These are phyloP conservation scores for Epistrophe grossulariae DNA, from an alignment of 2,888 invertebrate species.

Conservation along the genomic window DNA sequence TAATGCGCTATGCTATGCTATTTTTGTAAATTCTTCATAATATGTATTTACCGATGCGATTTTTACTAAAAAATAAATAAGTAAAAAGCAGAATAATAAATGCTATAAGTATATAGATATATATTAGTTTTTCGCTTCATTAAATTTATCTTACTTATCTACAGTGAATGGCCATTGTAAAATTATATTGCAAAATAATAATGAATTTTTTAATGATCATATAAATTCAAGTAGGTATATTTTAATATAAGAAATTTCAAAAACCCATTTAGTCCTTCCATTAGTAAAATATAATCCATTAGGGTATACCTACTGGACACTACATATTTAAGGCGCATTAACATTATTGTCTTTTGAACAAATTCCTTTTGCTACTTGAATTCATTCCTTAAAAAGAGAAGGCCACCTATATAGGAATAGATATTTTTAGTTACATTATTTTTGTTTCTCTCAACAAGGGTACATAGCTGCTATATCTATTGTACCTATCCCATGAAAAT, in stretches of 20 bases:
- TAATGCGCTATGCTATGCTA: no score
- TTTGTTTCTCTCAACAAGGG: background rate
- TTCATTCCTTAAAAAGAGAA: background rate
- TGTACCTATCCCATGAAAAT: conserved; percentile 12
- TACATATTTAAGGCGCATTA: conserved; percentile 2
- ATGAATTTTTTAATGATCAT: background rate
- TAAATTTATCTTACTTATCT: background rate
- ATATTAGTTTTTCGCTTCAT: background rate
- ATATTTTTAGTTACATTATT: background rate
- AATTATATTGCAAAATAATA: background rate
- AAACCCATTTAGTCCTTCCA: conserved; percentile 1
- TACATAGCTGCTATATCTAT: background rate
- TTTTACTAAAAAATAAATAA: no score
- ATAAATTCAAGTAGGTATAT: background rate
- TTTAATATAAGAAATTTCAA: background rate
- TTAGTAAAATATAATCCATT: background rate
- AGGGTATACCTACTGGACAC: background rate
- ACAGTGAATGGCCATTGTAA: background rate
- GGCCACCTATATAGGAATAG: background rate
- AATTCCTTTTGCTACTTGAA: conserved; percentile 5
- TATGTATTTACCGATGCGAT: no score
- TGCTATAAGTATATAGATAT: no score
- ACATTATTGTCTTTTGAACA: conserved; percentile 11
- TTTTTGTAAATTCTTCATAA: no score
- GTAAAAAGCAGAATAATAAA: no score